These are phyloP conservation scores for Oithona nana DNA, from an alignment of 2,888 invertebrate species.

Conservation along the genomic window DNA sequence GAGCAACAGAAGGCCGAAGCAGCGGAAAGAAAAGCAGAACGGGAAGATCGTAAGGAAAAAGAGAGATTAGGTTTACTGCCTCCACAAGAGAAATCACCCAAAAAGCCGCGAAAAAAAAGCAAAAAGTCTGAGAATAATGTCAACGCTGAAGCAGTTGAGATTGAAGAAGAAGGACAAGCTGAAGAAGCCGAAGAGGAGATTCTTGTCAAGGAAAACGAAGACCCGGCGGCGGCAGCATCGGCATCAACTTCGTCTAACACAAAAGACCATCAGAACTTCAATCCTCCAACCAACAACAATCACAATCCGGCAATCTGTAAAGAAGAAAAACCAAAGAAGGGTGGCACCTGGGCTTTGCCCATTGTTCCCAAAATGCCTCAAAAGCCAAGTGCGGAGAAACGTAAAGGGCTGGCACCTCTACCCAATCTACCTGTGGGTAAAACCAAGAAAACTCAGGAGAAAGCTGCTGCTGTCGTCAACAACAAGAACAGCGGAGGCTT, in stretches of 20 bases:
- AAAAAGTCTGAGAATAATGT: not conserved
- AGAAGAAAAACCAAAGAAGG: not conserved
- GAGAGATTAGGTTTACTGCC: not conserved
- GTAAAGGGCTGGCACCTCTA: not conserved
- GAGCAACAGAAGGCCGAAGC: not conserved
- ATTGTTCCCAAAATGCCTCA: conserved; percentile 15
- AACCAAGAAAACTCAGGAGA: not conserved
- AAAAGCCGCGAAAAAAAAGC: not conserved
- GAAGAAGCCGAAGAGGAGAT: not conserved
- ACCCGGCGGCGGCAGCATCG: not conserved
- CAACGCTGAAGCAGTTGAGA: not conserved
- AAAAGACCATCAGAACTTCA: not conserved
- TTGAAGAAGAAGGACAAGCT: not conserved
- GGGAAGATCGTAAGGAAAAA: not conserved
- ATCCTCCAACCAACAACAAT: not conserved
- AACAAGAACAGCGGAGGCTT: not conserved
- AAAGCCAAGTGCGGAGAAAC: conserved; percentile 2
- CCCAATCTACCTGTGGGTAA: not conserved
- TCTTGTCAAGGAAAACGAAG: not conserved
- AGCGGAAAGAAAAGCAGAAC: not conserved
- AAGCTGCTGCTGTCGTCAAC: not conserved
- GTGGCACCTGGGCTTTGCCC: conserved; percentile 7
- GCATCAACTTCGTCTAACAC: not conserved
- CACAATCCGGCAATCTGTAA: not conserved
- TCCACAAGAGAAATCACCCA: not conserved